A percentile compares a stretch with the other conserved stretches of the same genome.
These are phyloP conservation scores for Drosophila willistoni DNA, from an alignment of 1,140 invertebrate species.

Conservation along the genomic window DNA sequence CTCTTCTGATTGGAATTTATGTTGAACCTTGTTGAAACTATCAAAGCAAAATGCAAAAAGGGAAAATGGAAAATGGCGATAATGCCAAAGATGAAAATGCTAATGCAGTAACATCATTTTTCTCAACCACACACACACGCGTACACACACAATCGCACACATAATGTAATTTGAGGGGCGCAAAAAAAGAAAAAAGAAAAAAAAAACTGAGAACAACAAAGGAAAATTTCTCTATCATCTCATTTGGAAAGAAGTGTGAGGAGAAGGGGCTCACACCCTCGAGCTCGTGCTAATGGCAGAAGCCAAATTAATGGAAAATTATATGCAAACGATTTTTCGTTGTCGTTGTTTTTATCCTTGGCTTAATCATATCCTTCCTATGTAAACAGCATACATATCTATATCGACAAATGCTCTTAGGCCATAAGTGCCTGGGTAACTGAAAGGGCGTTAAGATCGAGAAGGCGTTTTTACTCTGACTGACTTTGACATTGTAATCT, in stretches of 20 bases:
- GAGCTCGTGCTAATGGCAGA: slow-evolving; percentile 21
- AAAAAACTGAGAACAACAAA: slow-evolving; percentile 26
- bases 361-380: slow-evolving; percentile 58
- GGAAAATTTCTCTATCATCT: background rate
- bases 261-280: background rate
- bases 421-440: slow-evolving; percentile 35
- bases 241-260: too few species aligned
- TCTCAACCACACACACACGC: background rate
- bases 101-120: background rate
- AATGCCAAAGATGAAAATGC: background rate
- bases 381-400: slow-evolving; percentile 7
- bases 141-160: background rate
- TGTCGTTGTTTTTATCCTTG: slow-evolving; percentile 23
- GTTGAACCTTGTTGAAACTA: background rate
- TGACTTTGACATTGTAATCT: slow-evolving; percentile 70
- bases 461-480: slow-evolving; percentile 33
- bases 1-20: background rate
- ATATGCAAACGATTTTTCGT: slow-evolving; percentile 40
- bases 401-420: slow-evolving; percentile 38
- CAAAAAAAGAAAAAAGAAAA: too few species aligned
- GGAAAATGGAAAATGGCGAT: background rate
- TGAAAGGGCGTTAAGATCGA: slow-evolving; percentile 2
- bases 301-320: slow-evolving; percentile 54
- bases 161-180: slow-evolving; percentile 1
- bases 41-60: background rate